A percentile compares a stretch with the other conserved stretches of the same genome.
Evolutionary conservation across 2,113 vertebrate genomes (phyloP).

Genomic region (Gambusia affinis): DNA sequence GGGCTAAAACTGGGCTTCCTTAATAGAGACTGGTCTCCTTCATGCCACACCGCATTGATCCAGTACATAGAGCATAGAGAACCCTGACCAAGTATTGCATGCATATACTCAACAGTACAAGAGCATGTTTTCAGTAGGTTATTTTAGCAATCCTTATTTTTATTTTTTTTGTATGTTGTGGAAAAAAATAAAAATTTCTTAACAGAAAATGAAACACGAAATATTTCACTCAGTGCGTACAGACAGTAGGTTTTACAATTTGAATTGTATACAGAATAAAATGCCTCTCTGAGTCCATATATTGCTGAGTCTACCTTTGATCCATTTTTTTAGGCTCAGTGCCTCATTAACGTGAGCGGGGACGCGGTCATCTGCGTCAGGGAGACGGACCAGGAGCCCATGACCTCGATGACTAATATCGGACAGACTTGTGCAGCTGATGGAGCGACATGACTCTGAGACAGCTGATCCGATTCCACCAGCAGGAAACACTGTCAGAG

Average conservation of each 20-base stretch:
- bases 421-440: constrained; percentile 81
- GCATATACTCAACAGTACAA: not conserved
- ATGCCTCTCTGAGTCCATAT: not conserved
- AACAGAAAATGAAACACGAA: no score
- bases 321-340: constrained; percentile 86
- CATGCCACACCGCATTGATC: not conserved
- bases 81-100: no score
- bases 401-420: constrained; percentile 49
- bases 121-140: not conserved
- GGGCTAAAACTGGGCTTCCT: no score
- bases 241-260: no score
- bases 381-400: constrained; percentile 88
- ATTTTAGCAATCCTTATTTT: not conserved
- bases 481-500: constrained; percentile 21
- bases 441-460: constrained; percentile 80
- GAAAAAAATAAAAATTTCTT: not conserved
- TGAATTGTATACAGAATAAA: not conserved
- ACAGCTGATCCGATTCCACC: not conserved
- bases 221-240: no score
- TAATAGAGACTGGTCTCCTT: no score
- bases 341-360: constrained; percentile 97
- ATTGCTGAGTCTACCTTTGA: not conserved
- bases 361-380: constrained; percentile 92
- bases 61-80: not conserved
- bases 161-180: not conserved